Evolutionary conservation across 1,140 invertebrate genomes (phyloP).

Genomic region (Drosophila lowei): DNA sequence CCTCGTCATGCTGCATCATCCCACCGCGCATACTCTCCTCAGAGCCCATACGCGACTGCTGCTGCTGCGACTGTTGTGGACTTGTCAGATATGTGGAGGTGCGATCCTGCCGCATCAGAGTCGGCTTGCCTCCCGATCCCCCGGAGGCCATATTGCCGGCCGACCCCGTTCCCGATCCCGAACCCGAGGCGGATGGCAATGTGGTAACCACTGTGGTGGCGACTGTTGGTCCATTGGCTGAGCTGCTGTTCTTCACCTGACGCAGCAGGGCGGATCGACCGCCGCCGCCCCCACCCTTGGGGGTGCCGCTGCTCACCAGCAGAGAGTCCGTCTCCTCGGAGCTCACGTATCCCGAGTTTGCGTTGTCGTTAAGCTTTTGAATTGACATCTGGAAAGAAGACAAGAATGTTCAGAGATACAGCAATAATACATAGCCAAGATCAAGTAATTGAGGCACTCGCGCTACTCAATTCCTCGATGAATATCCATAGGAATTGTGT

Average conservation of each 20-base stretch:
- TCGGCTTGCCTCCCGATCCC: conserved; percentile 86
- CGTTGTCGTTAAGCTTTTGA: conserved; percentile 84
- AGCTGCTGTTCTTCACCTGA: conserved; percentile 66
- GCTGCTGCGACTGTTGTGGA: conserved; percentile 90
- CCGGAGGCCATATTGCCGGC: too few species aligned
- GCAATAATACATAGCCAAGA: too few species aligned
- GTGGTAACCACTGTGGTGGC: conserved; percentile 76
- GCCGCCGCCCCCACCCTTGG: conserved; percentile 52
- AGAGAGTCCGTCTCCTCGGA: conserved; percentile 91
- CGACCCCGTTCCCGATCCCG: conserved; percentile 7
- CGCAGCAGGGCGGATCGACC: conserved; percentile 59
- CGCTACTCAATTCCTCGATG: too few species aligned
- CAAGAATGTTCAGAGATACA: neutral
- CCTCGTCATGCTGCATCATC: conserved; percentile 57
- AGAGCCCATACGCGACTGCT: conserved; percentile 87
- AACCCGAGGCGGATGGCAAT: conserved; percentile 8
- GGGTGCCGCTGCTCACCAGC: conserved; percentile 84
- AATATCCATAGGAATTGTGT: too few species aligned
- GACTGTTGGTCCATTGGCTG: conserved; percentile 83
- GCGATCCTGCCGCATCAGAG: conserved; percentile 92
- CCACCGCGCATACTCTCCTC: conserved; percentile 87
- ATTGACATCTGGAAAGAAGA: conserved; percentile 78
- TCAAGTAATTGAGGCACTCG: too few species aligned
- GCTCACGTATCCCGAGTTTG: conserved; percentile 87
- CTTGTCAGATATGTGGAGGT: conserved; percentile 89